phyloP scores from a whole-genome alignment of 2,888 invertebrate genomes.

The Lithophane ornitopus region DNA sequence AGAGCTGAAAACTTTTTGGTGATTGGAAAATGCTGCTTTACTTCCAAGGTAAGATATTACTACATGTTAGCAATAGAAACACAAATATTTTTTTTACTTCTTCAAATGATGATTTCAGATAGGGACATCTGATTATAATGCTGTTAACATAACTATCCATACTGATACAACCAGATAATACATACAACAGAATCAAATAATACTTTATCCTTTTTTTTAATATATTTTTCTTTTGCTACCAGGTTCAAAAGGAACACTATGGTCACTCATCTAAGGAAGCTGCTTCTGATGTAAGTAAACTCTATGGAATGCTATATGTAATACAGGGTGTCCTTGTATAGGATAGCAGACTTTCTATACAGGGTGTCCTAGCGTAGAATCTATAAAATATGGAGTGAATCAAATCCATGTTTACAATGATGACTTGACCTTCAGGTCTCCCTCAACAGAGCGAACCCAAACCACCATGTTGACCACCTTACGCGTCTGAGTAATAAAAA shows the following conservation, averaged over 20 bases:
- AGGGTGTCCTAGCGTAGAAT: neutral
- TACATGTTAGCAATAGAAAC: neutral
- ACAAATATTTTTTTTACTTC: neutral
- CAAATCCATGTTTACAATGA: conserved; percentile 71
- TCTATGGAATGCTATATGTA: neutral
- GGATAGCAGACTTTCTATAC: neutral
- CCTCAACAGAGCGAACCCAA: conserved; percentile 89
- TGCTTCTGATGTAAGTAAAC: conserved; percentile 34
- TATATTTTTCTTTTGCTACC: conserved; percentile 17
- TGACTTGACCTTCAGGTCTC: conserved; percentile 88
- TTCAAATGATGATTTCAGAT: conserved; percentile 82
- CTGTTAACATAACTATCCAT: conserved; percentile 83
- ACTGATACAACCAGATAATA: conserved; percentile 41
- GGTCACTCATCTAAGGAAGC: neutral
- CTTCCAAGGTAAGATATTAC: conserved; percentile 6
- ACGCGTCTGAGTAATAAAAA: conserved; percentile 74
- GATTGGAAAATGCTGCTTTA: neutral
- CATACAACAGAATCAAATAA: neutral
- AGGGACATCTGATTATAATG: conserved; percentile 87
- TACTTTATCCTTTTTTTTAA: neutral
- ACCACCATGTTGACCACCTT: conserved; percentile 80
- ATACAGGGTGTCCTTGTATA: neutral
- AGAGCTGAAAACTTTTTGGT: neutral
- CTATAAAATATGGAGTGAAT: neutral
- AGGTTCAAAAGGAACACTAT: conserved; percentile 4